Evolutionary conservation across 2,113 vertebrate genomes (phyloP).

Genomic region (Neogobius melanostomus): DNA sequence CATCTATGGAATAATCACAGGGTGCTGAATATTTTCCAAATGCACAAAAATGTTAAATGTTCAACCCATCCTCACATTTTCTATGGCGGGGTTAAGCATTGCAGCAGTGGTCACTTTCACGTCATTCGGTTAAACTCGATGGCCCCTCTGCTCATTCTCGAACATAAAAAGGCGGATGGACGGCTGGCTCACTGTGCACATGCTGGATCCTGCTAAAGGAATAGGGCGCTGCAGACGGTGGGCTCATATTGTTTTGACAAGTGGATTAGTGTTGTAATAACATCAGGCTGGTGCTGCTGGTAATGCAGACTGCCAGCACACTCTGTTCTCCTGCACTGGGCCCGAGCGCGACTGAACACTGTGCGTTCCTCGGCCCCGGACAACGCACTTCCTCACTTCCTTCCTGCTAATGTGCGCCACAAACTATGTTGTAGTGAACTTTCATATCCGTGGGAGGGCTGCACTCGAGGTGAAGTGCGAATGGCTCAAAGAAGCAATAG

Average conservation of each 20-base stretch:
- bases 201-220: constrained; percentile 44
- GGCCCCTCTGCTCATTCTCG: constrained; percentile 6
- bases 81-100: background rate
- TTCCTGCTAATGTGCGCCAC: constrained; percentile 16
- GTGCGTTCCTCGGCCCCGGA: constrained; percentile 17
- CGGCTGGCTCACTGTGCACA: constrained; percentile 35
- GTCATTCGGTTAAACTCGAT: constrained; percentile 22
- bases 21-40: too few species aligned
- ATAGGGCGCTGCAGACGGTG: constrained; percentile 49
- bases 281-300: constrained; percentile 52
- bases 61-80: background rate
- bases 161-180: background rate
- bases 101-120: constrained; percentile 9
- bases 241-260: constrained; percentile 68
- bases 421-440: background rate
- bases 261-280: constrained; percentile 68
- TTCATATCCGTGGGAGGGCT: background rate
- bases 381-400: constrained; percentile 27
- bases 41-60: background rate
- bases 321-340: constrained; percentile 46
- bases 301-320: constrained; percentile 64
- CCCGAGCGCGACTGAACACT: constrained; percentile 11
- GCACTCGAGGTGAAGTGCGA: background rate
- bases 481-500: too few species aligned
- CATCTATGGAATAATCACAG: too few species aligned